Percentiles rank a stretch among this genome's conserved stretches.
Evolutionary conservation across 2,797 vertebrate genomes (phyloP).

Genomic region (Pipistrellus pygmaeus): DNA sequence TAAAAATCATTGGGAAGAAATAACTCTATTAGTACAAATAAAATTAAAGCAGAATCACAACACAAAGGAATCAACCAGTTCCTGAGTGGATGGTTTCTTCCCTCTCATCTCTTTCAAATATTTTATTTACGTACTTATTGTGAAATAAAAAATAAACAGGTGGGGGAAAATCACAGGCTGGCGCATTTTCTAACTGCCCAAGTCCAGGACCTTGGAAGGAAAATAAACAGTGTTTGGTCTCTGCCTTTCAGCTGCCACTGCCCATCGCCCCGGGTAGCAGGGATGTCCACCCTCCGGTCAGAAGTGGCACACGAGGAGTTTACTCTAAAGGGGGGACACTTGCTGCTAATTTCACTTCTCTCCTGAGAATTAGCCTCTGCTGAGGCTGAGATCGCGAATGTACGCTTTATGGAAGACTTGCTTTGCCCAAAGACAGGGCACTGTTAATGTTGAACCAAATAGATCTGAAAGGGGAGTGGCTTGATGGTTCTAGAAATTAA

Average conservation of each 20-base stretch:
- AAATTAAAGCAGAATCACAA: constrained; percentile 36
- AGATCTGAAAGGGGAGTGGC: constrained; percentile 48
- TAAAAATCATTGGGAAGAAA: background rate
- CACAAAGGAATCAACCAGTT: constrained; percentile 61
- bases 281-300: background rate
- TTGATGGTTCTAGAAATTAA: constrained; percentile 57
- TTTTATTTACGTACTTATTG: background rate
- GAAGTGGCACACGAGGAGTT: background rate
- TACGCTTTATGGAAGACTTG: constrained; percentile 70
- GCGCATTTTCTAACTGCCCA: constrained; percentile 58
- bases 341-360: constrained; percentile 46
- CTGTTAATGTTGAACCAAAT: constrained; percentile 51
- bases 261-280: background rate
- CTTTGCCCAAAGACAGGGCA: constrained; percentile 51
- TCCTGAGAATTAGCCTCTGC: constrained; percentile 57
- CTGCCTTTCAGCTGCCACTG: constrained; percentile 28
- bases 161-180: background rate
- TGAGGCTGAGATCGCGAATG: constrained; percentile 60
- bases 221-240: constrained; percentile 53
- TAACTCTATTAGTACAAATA: background rate
- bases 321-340: background rate
- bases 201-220: constrained; percentile 47
- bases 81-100: background rate
- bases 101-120: background rate
- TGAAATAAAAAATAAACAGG: constrained; percentile 67